phyloP scores from a whole-genome alignment of 2,888 invertebrate species.

The Pristionchus maxplancki region DNA sequence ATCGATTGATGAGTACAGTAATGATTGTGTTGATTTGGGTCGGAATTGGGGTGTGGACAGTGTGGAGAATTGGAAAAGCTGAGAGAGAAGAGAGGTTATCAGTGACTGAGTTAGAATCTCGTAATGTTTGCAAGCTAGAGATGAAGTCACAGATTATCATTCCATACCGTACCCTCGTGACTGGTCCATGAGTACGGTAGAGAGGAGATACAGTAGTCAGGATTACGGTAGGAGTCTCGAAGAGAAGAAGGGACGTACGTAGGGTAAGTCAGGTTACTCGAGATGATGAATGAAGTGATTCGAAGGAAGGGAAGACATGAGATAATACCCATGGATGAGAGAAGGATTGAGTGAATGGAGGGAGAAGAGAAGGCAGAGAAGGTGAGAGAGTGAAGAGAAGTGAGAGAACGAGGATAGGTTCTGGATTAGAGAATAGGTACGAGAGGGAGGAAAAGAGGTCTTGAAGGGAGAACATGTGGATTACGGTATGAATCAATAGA shows the following conservation, averaged over 20 bases:
- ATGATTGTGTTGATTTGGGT: not conserved
- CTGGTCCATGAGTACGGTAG: slow-evolving; percentile 34
- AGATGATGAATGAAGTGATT: slow-evolving; percentile 3
- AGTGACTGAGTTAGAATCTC: slow-evolving; percentile 29
- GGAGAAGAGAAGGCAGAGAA: not conserved
- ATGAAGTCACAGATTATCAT: slow-evolving; percentile 45
- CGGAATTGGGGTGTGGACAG: slow-evolving; percentile 5
- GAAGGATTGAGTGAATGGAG: slow-evolving; percentile 25
- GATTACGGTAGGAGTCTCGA: not conserved
- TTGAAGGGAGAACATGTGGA: slow-evolving; percentile 20
- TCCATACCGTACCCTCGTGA: slow-evolving; percentile 43
- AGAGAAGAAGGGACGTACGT: not conserved
- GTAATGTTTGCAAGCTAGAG: slow-evolving; percentile 40
- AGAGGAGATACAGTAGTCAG: not conserved
- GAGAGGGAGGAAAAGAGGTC: not conserved
- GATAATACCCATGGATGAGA: slow-evolving; percentile 13
- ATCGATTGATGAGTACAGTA: slow-evolving; percentile 14
- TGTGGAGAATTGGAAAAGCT: slow-evolving; percentile 27
- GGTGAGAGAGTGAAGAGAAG: not conserved
- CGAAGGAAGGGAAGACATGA: slow-evolving; percentile 10
- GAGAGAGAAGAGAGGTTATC: slow-evolving; percentile 42
- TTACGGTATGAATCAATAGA: slow-evolving; percentile 21
- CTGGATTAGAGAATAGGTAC: slow-evolving; percentile 40
- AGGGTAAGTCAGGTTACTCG: slow-evolving; percentile 26
- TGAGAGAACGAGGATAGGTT: slow-evolving; percentile 9